Evolutionary conservation across 2,888 invertebrate species (phyloP).

Genomic region (Caenorhabditis sp.): DNA sequence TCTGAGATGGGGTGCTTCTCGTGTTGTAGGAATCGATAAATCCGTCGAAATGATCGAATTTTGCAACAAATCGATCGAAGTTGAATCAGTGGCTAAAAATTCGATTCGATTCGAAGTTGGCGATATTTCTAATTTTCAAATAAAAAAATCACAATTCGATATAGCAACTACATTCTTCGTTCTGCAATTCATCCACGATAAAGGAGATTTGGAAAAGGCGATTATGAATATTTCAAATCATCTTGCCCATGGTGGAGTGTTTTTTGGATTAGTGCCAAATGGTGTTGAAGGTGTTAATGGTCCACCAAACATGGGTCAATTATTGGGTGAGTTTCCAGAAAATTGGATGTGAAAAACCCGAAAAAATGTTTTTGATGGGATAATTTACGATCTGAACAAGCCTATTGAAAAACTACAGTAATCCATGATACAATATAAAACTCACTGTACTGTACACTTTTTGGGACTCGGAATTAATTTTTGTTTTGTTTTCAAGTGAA

Average conservation of each 20-base stretch:
- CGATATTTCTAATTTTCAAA: constrained; percentile 20
- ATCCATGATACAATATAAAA: too few species aligned
- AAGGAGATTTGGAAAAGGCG: constrained; percentile 13
- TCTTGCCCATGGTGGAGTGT: constrained; percentile 9
- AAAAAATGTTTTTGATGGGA: neutral
- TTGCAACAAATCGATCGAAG: constrained; percentile 6
- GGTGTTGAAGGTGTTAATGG: constrained; percentile 16
- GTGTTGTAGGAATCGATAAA: constrained; percentile 28
- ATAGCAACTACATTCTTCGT: constrained; percentile 34
- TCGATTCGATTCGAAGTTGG: constrained; percentile 1
- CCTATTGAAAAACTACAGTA: too few species aligned
- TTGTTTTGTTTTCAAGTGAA: too few species aligned
- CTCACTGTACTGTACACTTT: too few species aligned
- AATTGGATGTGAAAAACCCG: neutral
- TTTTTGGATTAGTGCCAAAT: constrained; percentile 27
- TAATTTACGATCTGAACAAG: too few species aligned
- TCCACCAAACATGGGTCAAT: constrained; percentile 11
- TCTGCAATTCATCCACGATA: constrained; percentile 32
- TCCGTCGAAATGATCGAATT: constrained; percentile 27
- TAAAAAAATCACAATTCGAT: constrained; percentile 14
- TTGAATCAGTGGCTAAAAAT: neutral
- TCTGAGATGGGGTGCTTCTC: constrained; percentile 19
- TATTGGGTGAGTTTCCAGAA: constrained; percentile 8
- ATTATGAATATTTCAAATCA: constrained; percentile 15
- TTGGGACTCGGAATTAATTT: too few species aligned